Conservation (phyloP, 2,113 vertebrate genomes). For the Crocuta crocuta region DNA sequence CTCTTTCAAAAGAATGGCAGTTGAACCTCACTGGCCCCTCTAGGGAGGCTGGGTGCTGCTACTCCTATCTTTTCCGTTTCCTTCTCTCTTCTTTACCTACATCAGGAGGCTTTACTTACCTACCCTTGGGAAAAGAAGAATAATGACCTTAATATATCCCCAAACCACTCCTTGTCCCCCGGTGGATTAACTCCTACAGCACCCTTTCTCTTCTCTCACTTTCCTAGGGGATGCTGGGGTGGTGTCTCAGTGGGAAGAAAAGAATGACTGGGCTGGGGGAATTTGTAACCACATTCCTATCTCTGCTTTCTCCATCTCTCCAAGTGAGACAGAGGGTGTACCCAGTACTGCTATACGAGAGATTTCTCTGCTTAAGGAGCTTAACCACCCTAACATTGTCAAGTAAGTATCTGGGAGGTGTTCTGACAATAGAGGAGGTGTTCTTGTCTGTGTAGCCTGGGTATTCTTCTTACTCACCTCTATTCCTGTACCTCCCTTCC, state of each 20-base stretch:
- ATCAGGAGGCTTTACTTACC: constrained; percentile 7
- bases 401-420: constrained; percentile 88
- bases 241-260: not conserved
- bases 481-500: constrained; percentile 1
- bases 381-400: constrained; percentile 97
- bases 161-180: constrained; percentile 44
- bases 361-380: constrained; percentile 96
- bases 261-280: not conserved
- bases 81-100: not conserved
- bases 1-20: constrained; percentile 75
- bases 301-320: constrained; percentile 65
- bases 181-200: constrained; percentile 28
- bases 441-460: not conserved
- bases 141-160: constrained; percentile 24
- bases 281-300: constrained; percentile 72
- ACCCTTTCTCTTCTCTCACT: not conserved
- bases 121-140: constrained; percentile 30
- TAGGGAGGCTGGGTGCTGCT: constrained; percentile 27
- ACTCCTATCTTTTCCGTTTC: not conserved
- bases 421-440: not conserved
- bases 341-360: constrained; percentile 96
- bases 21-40: constrained; percentile 72
- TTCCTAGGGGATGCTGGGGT: not conserved
- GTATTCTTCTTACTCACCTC: constrained; percentile 26
- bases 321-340: constrained; percentile 96